phyloP scores from a whole-genome alignment of 2,113 vertebrate genomes.

The Cromileptes altivelis region DNA sequence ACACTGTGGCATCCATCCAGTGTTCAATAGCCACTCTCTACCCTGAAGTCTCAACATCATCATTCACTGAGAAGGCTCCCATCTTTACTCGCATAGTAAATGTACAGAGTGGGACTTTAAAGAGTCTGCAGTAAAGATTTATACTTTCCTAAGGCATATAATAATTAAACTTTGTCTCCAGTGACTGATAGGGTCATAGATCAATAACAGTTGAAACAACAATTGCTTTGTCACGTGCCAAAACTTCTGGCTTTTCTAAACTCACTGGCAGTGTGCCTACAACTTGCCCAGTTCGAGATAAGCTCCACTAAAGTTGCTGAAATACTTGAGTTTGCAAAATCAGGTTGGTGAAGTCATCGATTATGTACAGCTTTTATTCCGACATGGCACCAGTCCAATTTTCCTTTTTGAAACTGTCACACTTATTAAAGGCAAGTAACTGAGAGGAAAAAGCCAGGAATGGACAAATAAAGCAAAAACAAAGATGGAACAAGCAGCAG shows the following conservation, averaged over 20 bases:
- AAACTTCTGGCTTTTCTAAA: background rate
- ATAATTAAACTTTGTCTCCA: background rate
- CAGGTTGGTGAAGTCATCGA: background rate
- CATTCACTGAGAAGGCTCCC: background rate
- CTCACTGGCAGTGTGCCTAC: background rate
- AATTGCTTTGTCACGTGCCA: background rate
- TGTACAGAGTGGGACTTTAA: background rate
- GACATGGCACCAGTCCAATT: background rate
- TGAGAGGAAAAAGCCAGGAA: background rate
- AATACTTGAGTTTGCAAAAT: background rate
- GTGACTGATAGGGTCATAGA: background rate
- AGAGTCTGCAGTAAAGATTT: background rate
- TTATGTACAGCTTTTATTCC: background rate
- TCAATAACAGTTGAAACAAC: slow-evolving; percentile 16
- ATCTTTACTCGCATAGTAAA: background rate
- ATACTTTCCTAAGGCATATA: background rate
- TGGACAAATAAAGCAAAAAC: background rate
- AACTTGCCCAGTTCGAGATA: background rate
- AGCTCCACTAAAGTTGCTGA: no score
- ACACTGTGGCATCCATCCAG: slow-evolving; percentile 25
- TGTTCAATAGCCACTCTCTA: slow-evolving; percentile 1
- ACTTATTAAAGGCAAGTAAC: background rate
- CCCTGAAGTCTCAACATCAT: background rate
- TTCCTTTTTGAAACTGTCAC: background rate
- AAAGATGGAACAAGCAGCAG: background rate